Evolutionary conservation across 92 coral and sea anemone genomes (phyloP), one percentile per base, ranked within the genome.

Genomic region (Bergia puertoricense): DNA sequence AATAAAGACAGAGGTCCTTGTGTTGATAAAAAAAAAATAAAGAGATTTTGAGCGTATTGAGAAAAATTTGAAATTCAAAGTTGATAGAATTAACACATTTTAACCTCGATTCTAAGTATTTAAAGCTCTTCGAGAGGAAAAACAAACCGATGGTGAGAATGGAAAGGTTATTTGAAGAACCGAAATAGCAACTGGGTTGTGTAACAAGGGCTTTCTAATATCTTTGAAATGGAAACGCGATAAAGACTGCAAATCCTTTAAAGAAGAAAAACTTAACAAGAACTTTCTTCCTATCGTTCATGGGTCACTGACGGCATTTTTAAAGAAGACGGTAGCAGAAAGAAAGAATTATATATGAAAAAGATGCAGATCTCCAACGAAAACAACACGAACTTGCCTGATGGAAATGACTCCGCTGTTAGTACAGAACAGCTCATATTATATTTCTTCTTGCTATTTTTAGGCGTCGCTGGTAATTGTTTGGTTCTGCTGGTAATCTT

Each of bases 381-480:
- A 71, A 84, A 51, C 79, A 56, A 84, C 78, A 84, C 66, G 39
- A 37, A 36, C 13, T 71, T 46, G 67, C 16, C n/a, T 41, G 37
- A 2, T 11, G 77, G 42, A 84, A 16, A 4, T 59, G 36, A 36
- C 39, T 80, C 85, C 77, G 78, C 6, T 8, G 87, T 30, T 4
- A 84, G 79, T 41, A 48, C 22, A 10, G 87, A 51, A 48, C 87
- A 69, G 30, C 87, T 88, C 9, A 37, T 80, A 5, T 88, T 85
- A 8, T 91, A 81, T 45, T 82, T 89, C 67, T 66, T 89, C 39
- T 85, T 90, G 38, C 83, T 91, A 14, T 51, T 89, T 30, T 41
- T 91, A 1, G 94, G 94, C n/a, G 82, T 85, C 8, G 75, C 79
- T 50, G 94, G 92, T 45, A 91, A 89, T 22, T 54, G 66, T 13